Base-by-base conservation (phyloP, 1,140 invertebrate genomes). In the Aphaenogaster rudis region DNA sequence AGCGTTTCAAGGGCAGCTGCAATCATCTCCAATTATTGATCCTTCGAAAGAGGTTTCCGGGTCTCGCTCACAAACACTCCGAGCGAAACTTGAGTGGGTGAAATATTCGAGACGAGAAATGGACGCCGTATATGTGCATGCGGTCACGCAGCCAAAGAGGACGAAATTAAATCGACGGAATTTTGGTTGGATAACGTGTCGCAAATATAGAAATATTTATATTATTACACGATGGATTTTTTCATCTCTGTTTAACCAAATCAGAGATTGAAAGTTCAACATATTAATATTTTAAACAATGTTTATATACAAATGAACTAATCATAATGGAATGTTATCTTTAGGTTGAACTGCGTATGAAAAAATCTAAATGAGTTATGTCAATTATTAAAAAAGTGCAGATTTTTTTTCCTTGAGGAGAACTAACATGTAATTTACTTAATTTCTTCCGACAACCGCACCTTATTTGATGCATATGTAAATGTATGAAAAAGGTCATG, bases 21-120 rank as follows among this genome's bases (percentile, higher is more conserved):
- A 90, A 87, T 88, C 87, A 85, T 85, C 86, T 78, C 87, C 88
- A 87, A 87, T 93, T 93, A 93, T 93, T 93, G 92, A 93, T 93
- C 91, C 88, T 90, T 88, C 39, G 86, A 71, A 93, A 91, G 87
- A 91, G 87, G 88, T 90, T 93, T 92, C 91, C 90, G 85, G 88
- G 82, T 90, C 88, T 87, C 81, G 85, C 76, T 91, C 67, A 81
- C 91, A 88, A 93, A 91, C 84, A 89, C 88, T 80, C 71, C 80
- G 64, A 85, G 89, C 88, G 90, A 91, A 92, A 92, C 76, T 93
- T 88, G 66, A 89, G 87, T 88, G 74, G 86, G 80, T 90, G 86
- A 90, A 91, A 86, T 77, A 54, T 72, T 77, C 61, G 54, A 88
- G 86, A 52, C 81, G 81, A 57, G 77, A 50, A 57, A 67, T 74